phyloP scores from a whole-genome alignment of 2,113 vertebrate genomes.

The Eretmochelys imbricata region DNA sequence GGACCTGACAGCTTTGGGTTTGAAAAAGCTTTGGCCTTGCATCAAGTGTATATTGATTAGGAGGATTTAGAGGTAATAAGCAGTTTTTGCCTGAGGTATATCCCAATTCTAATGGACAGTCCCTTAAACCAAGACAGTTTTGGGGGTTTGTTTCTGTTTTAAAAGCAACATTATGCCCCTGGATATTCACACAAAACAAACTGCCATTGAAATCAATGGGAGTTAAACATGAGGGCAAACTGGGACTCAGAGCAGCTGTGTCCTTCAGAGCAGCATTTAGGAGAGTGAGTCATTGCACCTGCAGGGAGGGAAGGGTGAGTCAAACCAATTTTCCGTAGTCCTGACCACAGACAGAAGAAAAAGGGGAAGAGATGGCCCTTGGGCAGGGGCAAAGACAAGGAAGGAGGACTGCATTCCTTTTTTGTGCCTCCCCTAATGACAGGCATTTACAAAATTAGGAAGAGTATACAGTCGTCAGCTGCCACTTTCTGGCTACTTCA shows the following conservation, averaged over 20 bases:
- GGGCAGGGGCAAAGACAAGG: background rate
- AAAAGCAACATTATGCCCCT: background rate
- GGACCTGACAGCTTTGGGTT: background rate
- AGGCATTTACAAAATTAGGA: background rate
- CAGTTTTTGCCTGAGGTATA: background rate
- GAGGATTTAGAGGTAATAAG: background rate
- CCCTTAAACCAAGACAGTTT: background rate
- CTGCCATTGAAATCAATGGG: background rate
- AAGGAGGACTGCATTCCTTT: background rate
- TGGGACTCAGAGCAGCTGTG: background rate
- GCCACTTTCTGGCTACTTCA: background rate
- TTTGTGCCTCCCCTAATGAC: background rate
- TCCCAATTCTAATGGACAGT: background rate
- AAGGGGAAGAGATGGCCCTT: background rate
- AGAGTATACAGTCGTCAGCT: background rate
- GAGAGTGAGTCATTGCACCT: constrained; percentile 41
- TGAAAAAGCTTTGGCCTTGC: background rate
- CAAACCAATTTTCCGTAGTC: constrained; percentile 44
- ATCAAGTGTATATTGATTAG: background rate
- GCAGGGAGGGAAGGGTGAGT: constrained; percentile 38
- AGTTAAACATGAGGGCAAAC: background rate
- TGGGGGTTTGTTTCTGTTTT: background rate
- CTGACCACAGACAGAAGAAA: constrained; percentile 27
- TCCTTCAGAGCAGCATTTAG: constrained; percentile 26
- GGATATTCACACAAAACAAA: background rate